Base-by-base conservation (phyloP, 2,888 invertebrate species). In the Rotaria sp. region DNA sequence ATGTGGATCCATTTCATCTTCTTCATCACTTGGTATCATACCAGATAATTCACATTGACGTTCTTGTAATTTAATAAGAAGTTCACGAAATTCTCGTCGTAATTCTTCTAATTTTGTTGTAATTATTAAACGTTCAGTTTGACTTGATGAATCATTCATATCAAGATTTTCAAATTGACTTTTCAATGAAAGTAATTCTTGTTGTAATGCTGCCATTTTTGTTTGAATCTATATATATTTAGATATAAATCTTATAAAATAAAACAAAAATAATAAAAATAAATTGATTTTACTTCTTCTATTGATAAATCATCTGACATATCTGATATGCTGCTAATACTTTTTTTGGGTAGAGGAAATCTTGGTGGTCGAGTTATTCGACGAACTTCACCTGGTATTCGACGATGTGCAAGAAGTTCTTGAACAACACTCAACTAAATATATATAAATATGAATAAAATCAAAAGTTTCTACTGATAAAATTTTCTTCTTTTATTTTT, bases 1-100 rank as follows among this genome's bases (percentile, higher is more conserved):
- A 59, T 85, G n/a, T 55, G 85, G 85, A 84, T 86, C 86, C 38
- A 86, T 52, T 38, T 86, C 86, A 85, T 86, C 86, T 85, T 86
- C 86, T 45, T 84, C 80, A 80, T 80, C 80, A 80, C 80, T 80
- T 15, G 80, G 80, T n/a, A 80, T 80, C 80, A 80, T 80, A 80
- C 80, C 80, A 26, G 45, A 45, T n/a, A 80, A 45, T 80, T 80
- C 80, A 80, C 80, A 80, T 80, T 80, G 80, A n/a, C 80, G 41
- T 80, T 80, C 80, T 80, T 80, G 80, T 13, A 80, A 45, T 45
- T 80, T 80, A 26, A 80, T 80, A 13, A 80, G 26, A 15, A 80
- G 45, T 80, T 80, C 80, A 26, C 80, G 41, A 45, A 80, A 80
- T 80, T 80, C 80, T 45, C 45, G 26, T 10, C 80, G 18, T 80